Base-by-base conservation (phyloP, 1,140 invertebrate species). In the Sycophaga agraensis region DNA sequence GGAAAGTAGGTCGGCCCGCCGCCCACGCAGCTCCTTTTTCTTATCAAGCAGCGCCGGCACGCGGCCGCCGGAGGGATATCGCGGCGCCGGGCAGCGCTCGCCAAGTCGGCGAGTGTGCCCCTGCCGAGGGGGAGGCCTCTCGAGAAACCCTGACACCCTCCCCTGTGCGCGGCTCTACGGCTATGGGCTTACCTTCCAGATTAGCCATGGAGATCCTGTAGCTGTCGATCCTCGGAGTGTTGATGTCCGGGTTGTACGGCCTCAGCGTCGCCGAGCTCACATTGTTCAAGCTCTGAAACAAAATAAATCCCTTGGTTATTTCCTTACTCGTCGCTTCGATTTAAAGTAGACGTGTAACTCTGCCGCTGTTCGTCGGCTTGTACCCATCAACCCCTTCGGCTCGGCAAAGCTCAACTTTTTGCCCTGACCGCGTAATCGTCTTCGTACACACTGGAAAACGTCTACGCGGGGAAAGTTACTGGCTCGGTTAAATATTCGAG, bases 171-270 rank as follows among this genome's bases (percentile, higher is more conserved):
- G n/a, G 16, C 21, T 42, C 21, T 39, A 12, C 16, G 24, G 24
- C 34, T 35, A 61, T 9, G 26, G 6, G 62, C 73, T 78, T 75
- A 88, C 86, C 87, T 84, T 95, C 92, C 14, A 95, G 83, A 80
- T 94, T 95, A 3, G 92, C 92, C 91, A 94, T 94, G 24, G 92
- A 94, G 75, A 95, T 93, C 68, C 93, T 84, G 78, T 94, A 94
- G 45, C 90, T 89, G 77, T 93, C 91, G 68, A 92, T 92, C 63
- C 90, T 84, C 19, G 88, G 88, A 35, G 85, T 83, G 60, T 85
- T 82, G 66, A 87, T 84, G 66, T 88, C 85, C 39, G 85, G 82
- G 67, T 83, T 84, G 68, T 84, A 80, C 37, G 84, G 84, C 69
- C 82, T 80, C 63, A 85, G 77, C 58, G 80, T 80, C 28, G 80